Base-by-base conservation (phyloP, 1,140 invertebrate species). In the Dufourea novaeangliae region DNA sequence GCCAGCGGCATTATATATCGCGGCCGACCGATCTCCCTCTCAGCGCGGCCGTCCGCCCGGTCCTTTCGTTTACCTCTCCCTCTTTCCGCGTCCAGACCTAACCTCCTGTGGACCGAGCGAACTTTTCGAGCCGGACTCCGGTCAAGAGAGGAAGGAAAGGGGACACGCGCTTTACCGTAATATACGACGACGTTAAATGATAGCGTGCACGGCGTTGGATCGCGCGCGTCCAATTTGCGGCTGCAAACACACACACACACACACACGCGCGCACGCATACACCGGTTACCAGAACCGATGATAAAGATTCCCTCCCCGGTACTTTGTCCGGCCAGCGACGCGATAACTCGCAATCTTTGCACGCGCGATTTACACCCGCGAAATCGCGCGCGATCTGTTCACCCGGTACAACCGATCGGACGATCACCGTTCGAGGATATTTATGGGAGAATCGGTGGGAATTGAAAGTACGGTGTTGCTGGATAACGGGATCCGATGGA, bases 1-100 rank as follows among this genome's bases (percentile, higher is more conserved):
- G 75, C 79, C 76, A 82, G 77, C 61, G 78, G 81, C 62, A 77
- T 88, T 86, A 82, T 85, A 77, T 82, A 87, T 87, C 83, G 82
- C 62, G 59, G 64, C 77, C 61, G 73, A 37, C 34, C 76, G 75
- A 80, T 77, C 77, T 84, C 54, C 66, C 62, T 80, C 66, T 52
- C 61, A n/a, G 67, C 50, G 8, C 34, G 39, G 25, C 44, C 27
- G 25, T 46, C 50, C 41, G 17, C 46, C 22, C 73, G 63, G 29
- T 74, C 62, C n/a, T 59, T 37, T 32, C 14, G 14, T 67, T 7
- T n/a, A n/a, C n/a, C n/a, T 37, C 41, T 61, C 57, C 25, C 69
- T 29, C 46, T 22, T 71, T 34, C 37, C 57, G 64, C 50, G 22
- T 27, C 44, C 37, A 14, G n/a, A n/a, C n/a, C n/a, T n/a, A n/a